phyloP scores from a whole-genome alignment of 2,113 vertebrate genomes.

The Coryphaenoides rupestris region DNA sequence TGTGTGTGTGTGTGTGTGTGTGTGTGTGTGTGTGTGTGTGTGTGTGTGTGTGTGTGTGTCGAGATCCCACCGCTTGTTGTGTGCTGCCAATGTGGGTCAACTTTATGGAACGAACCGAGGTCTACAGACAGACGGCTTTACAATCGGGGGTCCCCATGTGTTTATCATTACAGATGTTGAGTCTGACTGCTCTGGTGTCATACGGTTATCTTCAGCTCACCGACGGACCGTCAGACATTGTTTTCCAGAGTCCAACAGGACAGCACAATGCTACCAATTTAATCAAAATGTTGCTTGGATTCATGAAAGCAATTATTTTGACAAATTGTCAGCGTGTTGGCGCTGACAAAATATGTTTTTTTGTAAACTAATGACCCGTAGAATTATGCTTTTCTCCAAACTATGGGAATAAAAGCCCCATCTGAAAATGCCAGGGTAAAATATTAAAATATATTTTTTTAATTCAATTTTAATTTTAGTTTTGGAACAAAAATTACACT shows the following conservation, averaged over 20 bases:
- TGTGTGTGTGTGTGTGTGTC: conserved; percentile 32
- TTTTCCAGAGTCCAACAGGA: conserved; percentile 44
- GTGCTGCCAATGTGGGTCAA: conserved; percentile 47
- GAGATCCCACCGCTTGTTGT: conserved; percentile 29
- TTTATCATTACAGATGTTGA: conserved; percentile 69
- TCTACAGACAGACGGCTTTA: conserved; percentile 28
- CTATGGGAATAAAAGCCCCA: neutral
- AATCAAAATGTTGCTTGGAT: too few species aligned
- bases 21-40: conserved; percentile 38
- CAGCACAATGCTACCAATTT: conserved; percentile 3
- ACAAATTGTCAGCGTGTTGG: conserved; percentile 64
- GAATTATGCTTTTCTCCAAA: neutral
- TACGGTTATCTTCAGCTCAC: conserved; percentile 73
- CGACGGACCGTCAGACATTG: conserved; percentile 71
- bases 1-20: too few species aligned
- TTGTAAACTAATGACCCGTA: neutral
- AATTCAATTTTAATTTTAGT: neutral
- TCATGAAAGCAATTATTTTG: conserved; percentile 18
- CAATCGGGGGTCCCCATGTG: conserved; percentile 57
- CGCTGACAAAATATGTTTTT: neutral
- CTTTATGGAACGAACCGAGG: conserved; percentile 31
- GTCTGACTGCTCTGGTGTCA: conserved; percentile 65
- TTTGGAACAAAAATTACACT: neutral
- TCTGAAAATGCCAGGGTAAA: neutral
- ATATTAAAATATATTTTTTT: neutral